Evolutionary conservation across 2,888 invertebrate genomes (phyloP), one percentile per base, ranked within the genome.

Genomic region (Ceratothoa steindachneri): DNA sequence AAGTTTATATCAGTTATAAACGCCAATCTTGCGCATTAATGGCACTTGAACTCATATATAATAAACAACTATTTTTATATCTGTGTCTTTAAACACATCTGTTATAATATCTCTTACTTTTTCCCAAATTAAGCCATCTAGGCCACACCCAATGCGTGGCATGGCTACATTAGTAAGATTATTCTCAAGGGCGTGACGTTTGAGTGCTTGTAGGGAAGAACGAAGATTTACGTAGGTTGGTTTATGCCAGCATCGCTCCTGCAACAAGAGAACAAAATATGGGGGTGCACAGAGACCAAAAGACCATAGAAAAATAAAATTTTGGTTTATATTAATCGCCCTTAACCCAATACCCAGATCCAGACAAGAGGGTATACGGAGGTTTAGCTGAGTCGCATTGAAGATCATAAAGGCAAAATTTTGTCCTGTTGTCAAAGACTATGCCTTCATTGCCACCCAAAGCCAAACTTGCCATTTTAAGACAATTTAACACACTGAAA

Each of bases 141-240:
- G 85, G 31, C 90, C 90, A 82, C 89, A 90, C 1, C 90, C 90
- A 78, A 90, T 88, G 73, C 85, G 84, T 0, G 90, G 90, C 82
- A 90, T 88, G 1, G 89, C 88, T 72, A 90, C 80, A 65, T 87
- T 85, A 30, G 83, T 83, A 0, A 90, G 87, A 7, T 85, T 81
- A 78, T 88, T 83, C 71, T 85, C 80, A 30, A 84, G 81, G 77
- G 86, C 84, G 77, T 87, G 86, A 2, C 83, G 75, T 76, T 83
- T 84, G 84, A 88, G 83, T 66, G 84, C 81, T 27, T 75, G n/a
- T 65, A 86, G 81, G 73, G 84, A 83, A 1, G 77, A 67, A 64
- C 81, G 78, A 60, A 86, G 80, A 29, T 81, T 81, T 60, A 74
- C 30, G 68, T 77, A 80, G 76, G 82, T 80, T 9, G 72, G 71